Conservation (phyloP, 2,888 invertebrate species). For the Phasia obesa region DNA sequence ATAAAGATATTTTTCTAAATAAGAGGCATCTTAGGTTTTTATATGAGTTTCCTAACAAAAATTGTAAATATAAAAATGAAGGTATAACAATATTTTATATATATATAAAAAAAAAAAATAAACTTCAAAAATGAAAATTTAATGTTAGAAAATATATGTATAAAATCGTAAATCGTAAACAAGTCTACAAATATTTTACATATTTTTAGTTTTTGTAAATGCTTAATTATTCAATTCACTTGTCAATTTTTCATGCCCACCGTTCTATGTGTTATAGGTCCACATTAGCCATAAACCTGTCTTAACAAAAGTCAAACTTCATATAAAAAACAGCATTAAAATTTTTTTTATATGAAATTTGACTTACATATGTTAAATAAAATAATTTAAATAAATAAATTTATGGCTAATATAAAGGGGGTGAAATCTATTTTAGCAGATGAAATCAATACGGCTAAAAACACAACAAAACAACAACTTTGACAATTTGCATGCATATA, state of each 20-base stretch:
- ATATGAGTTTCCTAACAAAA: conserved; percentile 1
- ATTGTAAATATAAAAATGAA: neutral
- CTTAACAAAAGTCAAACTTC: too few species aligned
- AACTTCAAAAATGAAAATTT: conserved; percentile 17
- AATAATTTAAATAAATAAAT: too few species aligned
- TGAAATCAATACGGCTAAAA: too few species aligned
- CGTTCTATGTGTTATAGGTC: too few species aligned
- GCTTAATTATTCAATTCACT: conserved; percentile 56
- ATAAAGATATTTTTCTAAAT: conserved; percentile 57
- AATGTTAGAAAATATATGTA: neutral
- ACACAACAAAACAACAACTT: too few species aligned
- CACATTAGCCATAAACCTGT: too few species aligned
- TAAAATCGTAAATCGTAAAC: conserved; percentile 1
- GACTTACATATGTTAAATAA: too few species aligned
- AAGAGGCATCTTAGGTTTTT: conserved; percentile 69
- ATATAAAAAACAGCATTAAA: too few species aligned
- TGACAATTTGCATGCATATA: too few species aligned
- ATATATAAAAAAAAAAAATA: neutral
- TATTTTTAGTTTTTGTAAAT: conserved; percentile 37
- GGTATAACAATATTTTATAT: neutral
- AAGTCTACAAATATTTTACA: conserved; percentile 6
- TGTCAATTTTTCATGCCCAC: conserved; percentile 24
- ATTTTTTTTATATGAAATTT: too few species aligned
- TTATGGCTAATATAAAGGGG: too few species aligned
- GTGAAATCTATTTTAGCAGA: too few species aligned